Percentiles rank a stretch among this genome's conserved stretches.
These are phyloP conservation scores for Rhinoderma darwinii DNA, from an alignment of 2,113 vertebrate genomes.

Conservation along the genomic window DNA sequence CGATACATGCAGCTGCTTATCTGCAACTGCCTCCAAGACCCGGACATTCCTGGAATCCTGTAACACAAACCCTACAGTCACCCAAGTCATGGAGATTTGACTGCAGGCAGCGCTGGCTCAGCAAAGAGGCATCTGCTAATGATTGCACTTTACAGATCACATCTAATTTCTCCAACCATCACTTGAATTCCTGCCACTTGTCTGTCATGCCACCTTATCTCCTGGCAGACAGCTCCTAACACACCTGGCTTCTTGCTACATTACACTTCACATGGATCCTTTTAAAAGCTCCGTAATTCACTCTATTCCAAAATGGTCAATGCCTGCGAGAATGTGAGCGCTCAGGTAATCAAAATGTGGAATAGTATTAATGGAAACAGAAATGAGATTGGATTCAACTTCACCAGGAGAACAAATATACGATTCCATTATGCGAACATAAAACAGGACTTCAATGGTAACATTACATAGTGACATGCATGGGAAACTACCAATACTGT, in stretches of 20 bases:
- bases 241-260: slow-evolving; percentile 48
- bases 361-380: slow-evolving; percentile 24
- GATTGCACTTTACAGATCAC: slow-evolving; percentile 44
- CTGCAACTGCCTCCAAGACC: neutral
- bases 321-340: neutral
- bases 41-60: slow-evolving; percentile 8
- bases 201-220: slow-evolving; percentile 52
- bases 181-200: slow-evolving; percentile 54
- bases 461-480: neutral
- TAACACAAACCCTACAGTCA: neutral
- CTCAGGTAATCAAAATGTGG: neutral
- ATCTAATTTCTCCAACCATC: slow-evolving; percentile 53
- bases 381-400: neutral
- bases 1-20: slow-evolving; percentile 40
- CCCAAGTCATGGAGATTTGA: neutral
- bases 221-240: slow-evolving; percentile 44
- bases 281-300: slow-evolving; percentile 35
- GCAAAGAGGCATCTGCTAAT: slow-evolving; percentile 44
- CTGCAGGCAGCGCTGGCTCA: slow-evolving; percentile 9
- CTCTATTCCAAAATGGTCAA: neutral
- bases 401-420: neutral
- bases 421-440: neutral
- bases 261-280: slow-evolving; percentile 26
- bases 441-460: neutral
- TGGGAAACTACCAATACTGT: neutral